Evolutionary conservation across 1,140 invertebrate species (phyloP), one percentile per base, ranked within the genome.

Genomic region (Triops cancriformis): DNA sequence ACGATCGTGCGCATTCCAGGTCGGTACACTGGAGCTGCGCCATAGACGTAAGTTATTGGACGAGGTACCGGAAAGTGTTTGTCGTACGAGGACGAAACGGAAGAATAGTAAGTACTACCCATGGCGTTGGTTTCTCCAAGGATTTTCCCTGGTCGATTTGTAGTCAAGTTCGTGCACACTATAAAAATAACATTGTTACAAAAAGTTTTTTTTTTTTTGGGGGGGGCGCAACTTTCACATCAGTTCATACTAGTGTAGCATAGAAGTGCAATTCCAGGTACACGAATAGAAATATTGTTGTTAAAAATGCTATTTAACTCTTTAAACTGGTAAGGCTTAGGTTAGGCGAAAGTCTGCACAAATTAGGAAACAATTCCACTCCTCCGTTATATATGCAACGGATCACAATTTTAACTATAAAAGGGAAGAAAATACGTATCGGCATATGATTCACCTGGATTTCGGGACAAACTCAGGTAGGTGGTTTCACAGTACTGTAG

Each of bases 1-100:
- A 64, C 51, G 51, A 64, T 64, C 23, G 51, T 64, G 23, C 51
- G 51, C 51, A 64, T 64, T 64, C 51, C 51, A 64, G 51, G 51
- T 9, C 23, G 51, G 7, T 64, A 64, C 5, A 64, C 18, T 64
- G 51, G 51, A 23, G 51, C 18, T 23, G 18, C 51, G 51, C 51
- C 51, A 23, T 64, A 64, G 10, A 23, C 51, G 51, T 64, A 23
- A 64, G 10, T 9, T 64, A 64, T 18, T 23, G 51, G 51, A 64
- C 51, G 51, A 64, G 51, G 51, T 23, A 64, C 51, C 51, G 51
- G 51, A 14, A 64, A 64, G 51, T 64, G 51, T 5, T 23, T 64
- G 23, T 64, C 51, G 23, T 64, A 64, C 14, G 51, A 18, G 51
- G 51, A 64, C 23, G 51, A 14, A 64, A 64, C 51, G 51, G 51